Evolutionary conservation across 2,888 invertebrate genomes (phyloP), one percentile per base, ranked within the genome.

Genomic region (Craniophora ligustri): DNA sequence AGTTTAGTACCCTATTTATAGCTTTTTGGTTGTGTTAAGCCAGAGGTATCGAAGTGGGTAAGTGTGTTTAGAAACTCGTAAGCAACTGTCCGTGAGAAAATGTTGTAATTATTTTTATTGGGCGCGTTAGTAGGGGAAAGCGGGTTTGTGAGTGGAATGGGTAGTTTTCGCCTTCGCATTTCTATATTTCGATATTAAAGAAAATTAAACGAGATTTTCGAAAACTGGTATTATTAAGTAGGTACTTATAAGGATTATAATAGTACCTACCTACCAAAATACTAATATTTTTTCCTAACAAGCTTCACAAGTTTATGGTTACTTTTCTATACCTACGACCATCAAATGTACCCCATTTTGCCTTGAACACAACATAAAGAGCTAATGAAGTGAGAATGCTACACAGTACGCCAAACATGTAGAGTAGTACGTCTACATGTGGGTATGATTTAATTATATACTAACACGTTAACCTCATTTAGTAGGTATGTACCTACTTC

Each of bases 1-100:
- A 85, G 84, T 91, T 91, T 88, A 88, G 81, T 88, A 78, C 79
- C 79, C 76, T 67, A 85, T 92, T 92, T 92, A 91, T 89, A 79
- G 87, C 87, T 86, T 86, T 87, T 84, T 84, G 82, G 84, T 85
- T 82, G 80, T 81, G 75, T 76, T 72, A 75, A 83, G 72, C 77
- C 79, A 79, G 72, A 60, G 61, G 64, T 59, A 64, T 53, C 45
- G 44, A 41, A 59, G 57, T 57, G 50, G 57, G 38, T 50, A 58
- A 51, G 36, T 60, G 47, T 56, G 54, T 46, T 65, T 60, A 60
- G 57, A 72, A 78, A 72, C 63, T 72, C 63, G 57, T 73, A 68
- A 68, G 61, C 47, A 50, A 41, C 44, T 35, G 36, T 48, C 50
- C 78, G 78, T 76, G 80, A 76, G 80, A 77, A 67, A 55, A 49